A percentile compares a stretch with the other conserved stretches of the same genome.
These are phyloP conservation scores for Picus viridis DNA, from an alignment of 2,797 vertebrate genomes.

Conservation along the genomic window DNA sequence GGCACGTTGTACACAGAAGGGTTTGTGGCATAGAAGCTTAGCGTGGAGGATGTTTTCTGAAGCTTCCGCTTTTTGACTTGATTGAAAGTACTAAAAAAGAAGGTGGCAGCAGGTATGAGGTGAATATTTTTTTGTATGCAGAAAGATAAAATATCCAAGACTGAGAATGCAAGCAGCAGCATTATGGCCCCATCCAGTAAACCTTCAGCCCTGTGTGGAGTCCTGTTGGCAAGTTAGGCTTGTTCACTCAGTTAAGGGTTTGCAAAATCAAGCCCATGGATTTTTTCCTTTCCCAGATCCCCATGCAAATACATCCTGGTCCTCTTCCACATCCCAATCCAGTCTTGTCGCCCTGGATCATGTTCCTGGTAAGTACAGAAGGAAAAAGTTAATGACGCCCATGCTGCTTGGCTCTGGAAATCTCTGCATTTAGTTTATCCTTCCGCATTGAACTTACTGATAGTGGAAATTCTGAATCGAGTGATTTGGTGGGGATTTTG, in stretches of 20 bases:
- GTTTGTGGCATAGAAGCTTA: not conserved
- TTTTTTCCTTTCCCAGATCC: conserved; percentile 73
- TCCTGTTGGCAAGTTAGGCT: not conserved
- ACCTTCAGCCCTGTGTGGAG: not conserved
- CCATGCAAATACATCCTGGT: conserved; percentile 73
- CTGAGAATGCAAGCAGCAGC: not conserved
- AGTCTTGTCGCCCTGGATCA: conserved; percentile 73
- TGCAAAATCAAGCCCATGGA: conserved; percentile 62
- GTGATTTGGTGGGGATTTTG: not conserved
- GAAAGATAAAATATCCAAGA: not conserved
- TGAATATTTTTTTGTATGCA: not conserved
- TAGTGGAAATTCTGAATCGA: conserved; percentile 3
- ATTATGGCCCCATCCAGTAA: not conserved
- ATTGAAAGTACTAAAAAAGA: not conserved
- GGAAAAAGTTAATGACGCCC: conserved; percentile 31
- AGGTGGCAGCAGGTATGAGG: not conserved
- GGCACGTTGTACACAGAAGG: accelerated
- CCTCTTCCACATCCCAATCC: conserved; percentile 73
- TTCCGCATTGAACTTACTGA: not conserved
- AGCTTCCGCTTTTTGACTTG: not conserved
- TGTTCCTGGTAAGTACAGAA: conserved; percentile 70
- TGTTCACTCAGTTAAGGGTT: conserved; percentile 29
- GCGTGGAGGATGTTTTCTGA: not conserved
- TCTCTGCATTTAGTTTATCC: conserved; percentile 10
- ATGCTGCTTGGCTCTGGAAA: conserved; percentile 18